phyloP scores from a whole-genome alignment of 2,888 invertebrate genomes.

The Chaetogeoica ovagalla region DNA sequence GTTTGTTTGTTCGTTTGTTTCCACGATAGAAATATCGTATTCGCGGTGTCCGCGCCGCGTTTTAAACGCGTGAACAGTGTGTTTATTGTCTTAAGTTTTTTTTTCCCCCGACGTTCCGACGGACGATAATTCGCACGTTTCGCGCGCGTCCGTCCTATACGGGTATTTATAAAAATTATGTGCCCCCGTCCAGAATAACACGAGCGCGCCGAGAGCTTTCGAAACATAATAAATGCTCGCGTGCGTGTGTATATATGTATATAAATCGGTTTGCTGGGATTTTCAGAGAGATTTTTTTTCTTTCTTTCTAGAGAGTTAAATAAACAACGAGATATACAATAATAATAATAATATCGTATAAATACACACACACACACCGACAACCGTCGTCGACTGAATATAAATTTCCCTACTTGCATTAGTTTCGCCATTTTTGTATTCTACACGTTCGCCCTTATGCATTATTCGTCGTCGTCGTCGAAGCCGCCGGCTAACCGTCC shows the following conservation, averaged over 20 bases:
- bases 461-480: constrained; percentile 27
- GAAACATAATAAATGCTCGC: no score
- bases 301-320: constrained; percentile 9
- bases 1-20: no score
- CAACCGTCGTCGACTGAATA: constrained; percentile 46
- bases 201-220: no score
- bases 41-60: no score
- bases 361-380: constrained; percentile 5
- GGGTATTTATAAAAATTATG: no score
- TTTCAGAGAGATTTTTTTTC: constrained; percentile 9
- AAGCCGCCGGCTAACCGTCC: constrained; percentile 14
- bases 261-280: constrained; percentile 24
- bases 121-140: no score
- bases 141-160: no score
- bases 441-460: constrained; percentile 42
- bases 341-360: background rate
- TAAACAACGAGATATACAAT: constrained; percentile 9
- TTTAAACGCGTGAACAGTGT: no score
- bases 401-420: constrained; percentile 49
- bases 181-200: no score
- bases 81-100: no score
- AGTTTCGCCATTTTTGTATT: constrained; percentile 42
- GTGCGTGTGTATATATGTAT: background rate
- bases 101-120: no score
- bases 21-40: no score